These are phyloP conservation scores for Turdus rufiventris DNA, from an alignment of 2,113 vertebrate species.

Conservation along the genomic window DNA sequence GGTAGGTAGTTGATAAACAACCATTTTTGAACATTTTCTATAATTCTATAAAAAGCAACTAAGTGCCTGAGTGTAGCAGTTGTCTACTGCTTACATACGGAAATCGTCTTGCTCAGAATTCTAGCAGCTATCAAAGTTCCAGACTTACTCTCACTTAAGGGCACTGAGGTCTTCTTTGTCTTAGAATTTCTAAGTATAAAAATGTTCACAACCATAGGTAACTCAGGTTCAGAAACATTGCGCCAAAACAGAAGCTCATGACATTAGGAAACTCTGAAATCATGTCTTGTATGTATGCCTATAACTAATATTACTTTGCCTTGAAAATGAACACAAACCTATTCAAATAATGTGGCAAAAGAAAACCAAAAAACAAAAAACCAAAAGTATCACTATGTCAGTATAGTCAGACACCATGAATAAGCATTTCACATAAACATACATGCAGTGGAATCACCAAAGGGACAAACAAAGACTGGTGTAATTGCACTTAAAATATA, in stretches of 20 bases:
- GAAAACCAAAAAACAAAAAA: too few relatives aligned
- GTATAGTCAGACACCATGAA: background rate
- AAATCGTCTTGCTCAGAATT: background rate
- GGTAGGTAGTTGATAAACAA: background rate
- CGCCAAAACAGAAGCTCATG: fast-evolving
- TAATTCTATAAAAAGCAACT: background rate
- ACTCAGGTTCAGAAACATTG: background rate
- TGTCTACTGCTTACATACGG: background rate
- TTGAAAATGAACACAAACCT: background rate
- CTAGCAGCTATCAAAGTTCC: background rate
- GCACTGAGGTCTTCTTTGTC: background rate
- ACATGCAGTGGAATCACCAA: fast-evolving
- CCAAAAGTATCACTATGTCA: background rate
- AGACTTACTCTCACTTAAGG: background rate
- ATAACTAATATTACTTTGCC: background rate
- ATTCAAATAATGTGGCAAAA: background rate
- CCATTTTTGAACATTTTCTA: background rate
- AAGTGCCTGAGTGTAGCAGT: background rate
- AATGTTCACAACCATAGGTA: background rate
- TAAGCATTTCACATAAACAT: background rate
- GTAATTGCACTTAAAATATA: background rate
- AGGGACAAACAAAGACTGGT: background rate
- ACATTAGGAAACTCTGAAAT: background rate
- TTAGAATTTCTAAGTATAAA: background rate
- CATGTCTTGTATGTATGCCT: fast-evolving